Evolutionary conservation across 2,888 invertebrate species (phyloP).

Genomic region (Allygus modestus): DNA sequence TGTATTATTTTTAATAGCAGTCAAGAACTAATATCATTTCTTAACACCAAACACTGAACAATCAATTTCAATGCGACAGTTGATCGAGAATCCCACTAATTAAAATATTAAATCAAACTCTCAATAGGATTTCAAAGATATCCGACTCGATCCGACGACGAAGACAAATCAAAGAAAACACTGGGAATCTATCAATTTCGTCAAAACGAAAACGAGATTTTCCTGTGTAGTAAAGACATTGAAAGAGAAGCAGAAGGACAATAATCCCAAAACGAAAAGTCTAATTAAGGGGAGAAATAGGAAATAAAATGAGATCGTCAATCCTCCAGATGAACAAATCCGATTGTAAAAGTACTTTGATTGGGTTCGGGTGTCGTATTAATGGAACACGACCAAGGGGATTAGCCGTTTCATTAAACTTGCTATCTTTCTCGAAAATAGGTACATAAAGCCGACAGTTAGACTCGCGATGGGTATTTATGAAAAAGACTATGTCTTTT

Average conservation of each 20-base stretch:
- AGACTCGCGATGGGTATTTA: no score
- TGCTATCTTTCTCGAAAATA: slow-evolving; percentile 15
- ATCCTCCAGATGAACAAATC: slow-evolving; percentile 45
- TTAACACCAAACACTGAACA: no score
- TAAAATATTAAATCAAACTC: no score
- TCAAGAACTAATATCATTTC: no score
- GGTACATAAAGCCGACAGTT: background rate
- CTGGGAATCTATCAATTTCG: background rate
- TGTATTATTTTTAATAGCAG: no score
- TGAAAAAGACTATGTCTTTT: no score
- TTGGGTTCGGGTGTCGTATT: slow-evolving; percentile 10
- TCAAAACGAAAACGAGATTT: slow-evolving; percentile 1
- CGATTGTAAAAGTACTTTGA: slow-evolving; percentile 26
- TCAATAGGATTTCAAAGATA: no score
- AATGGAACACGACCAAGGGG: slow-evolving; percentile 26
- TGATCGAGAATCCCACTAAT: no score
- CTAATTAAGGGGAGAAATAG: slow-evolving; percentile 53
- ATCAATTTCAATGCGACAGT: no score
- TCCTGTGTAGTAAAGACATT: background rate
- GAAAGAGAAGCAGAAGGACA: slow-evolving; percentile 26
- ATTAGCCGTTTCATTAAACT: slow-evolving; percentile 37
- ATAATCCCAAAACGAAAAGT: slow-evolving; percentile 33
- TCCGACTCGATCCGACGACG: no score
- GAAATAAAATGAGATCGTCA: slow-evolving; percentile 50
- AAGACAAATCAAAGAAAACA: background rate